A percentile compares a stretch with the other conserved stretches of the same genome.
Evolutionary conservation across 2,797 vertebrate species (phyloP).

Genomic region (Acomys russatus): DNA sequence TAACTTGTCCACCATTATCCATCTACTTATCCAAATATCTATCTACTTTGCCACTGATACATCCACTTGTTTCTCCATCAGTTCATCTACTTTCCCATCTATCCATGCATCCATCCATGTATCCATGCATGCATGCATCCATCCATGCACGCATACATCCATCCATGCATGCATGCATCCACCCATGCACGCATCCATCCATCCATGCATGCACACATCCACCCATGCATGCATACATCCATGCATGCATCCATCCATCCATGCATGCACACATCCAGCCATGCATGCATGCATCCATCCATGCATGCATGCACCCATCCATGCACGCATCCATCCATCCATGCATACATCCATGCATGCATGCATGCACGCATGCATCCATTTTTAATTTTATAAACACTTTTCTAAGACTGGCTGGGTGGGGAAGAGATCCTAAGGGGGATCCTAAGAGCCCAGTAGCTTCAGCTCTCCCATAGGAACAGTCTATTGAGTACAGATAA

Average conservation of each 20-base stretch:
- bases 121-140: no score
- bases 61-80: no score
- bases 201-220: no score
- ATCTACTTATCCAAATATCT: no score
- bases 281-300: background rate
- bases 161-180: background rate
- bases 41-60: no score
- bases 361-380: background rate
- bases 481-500: background rate
- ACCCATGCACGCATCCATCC: no score
- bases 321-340: background rate
- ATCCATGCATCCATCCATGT: background rate
- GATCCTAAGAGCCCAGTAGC: background rate
- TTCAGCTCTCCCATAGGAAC: background rate
- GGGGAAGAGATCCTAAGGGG: background rate
- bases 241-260: background rate
- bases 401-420: background rate
- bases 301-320: accelerated
- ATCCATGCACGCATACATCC: background rate
- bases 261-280: background rate
- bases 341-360: background rate
- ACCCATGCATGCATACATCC: background rate
- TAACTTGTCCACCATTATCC: no score
- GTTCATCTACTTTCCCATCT: background rate
- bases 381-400: background rate